Evolutionary conservation across 2,113 vertebrate genomes (phyloP).

Genomic region (Choloepus hoffmanni): DNA sequence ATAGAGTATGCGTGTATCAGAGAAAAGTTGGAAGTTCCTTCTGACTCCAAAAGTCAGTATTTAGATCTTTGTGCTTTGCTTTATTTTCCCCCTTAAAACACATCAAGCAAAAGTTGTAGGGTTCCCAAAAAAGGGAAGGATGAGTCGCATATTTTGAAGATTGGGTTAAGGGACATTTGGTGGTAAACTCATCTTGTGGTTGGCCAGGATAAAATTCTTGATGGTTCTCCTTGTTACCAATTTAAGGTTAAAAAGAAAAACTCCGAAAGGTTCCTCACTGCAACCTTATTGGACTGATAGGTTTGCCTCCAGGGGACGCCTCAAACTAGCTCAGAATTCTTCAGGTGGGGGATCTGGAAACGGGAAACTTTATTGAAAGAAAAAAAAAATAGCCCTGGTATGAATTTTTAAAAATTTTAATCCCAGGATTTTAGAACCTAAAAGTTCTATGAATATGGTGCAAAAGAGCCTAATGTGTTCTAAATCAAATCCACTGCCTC

Average conservation of each 20-base stretch:
- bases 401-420: slow-evolving; percentile 29
- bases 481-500: background rate
- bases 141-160: slow-evolving; percentile 17
- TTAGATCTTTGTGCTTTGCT: background rate
- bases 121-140: background rate
- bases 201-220: background rate
- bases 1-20: no score
- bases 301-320: background rate
- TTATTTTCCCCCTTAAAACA: slow-evolving; percentile 28
- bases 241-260: background rate
- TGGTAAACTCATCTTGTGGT: background rate
- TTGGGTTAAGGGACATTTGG: background rate
- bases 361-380: background rate
- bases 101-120: background rate
- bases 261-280: background rate
- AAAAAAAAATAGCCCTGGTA: background rate
- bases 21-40: background rate
- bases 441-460: background rate
- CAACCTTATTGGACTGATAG: background rate
- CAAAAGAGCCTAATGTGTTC: background rate
- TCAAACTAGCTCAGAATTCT: background rate
- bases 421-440: background rate
- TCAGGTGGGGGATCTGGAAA: no score
- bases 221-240: background rate
- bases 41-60: background rate